Evolutionary conservation across 2,113 vertebrate species (phyloP), one percentile per base, ranked within the genome.

Genomic region (Sciurus niger): DNA sequence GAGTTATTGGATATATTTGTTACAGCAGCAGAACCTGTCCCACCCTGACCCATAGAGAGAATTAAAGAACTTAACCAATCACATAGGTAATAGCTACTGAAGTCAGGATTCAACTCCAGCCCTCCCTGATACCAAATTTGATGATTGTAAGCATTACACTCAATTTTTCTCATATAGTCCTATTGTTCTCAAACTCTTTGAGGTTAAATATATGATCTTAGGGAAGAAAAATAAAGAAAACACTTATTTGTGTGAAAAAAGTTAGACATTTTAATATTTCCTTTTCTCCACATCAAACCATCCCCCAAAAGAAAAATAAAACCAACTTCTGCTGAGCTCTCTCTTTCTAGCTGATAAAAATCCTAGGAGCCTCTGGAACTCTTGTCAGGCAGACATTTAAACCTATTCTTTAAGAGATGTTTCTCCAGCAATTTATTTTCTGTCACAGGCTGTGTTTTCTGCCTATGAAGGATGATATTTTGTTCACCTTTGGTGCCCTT

Each of bases 381-480:
- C 37, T 1, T 17, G 65, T 53, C 43, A 73, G 82, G 76, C 40
- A 92, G 90, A 79, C 1, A 2, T 78, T 93, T 79, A 93, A 88
- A 89, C 58, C 82, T 89, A 70, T 63, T 90, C 86, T 96, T 89
- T 40, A 87, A 80, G 94, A 93, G 94, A 58, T 5, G n/a, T 68
- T 87, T 97, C 93, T 67, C 79, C 30, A 58, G 95, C 76, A 92
- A 95, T 96, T 96, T 96, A 80, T 95, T 96, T 96, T 72, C 97
- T 95, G 96, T 96, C 96, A 97, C 88, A 55, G 84, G 67, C 65
- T 60, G 46, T 74, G 94, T 93, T 96, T 92, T 73, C 88, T 92
- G 74, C 89, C 85, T 76, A 78, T 88, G 94, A 97, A 97, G 88
- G 94, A 96, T 97, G 90, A 96, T 94, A 80, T 96, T 97, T 96